Base-by-base conservation (phyloP, 1,140 invertebrate genomes). In the Plodia interpunctella region DNA sequence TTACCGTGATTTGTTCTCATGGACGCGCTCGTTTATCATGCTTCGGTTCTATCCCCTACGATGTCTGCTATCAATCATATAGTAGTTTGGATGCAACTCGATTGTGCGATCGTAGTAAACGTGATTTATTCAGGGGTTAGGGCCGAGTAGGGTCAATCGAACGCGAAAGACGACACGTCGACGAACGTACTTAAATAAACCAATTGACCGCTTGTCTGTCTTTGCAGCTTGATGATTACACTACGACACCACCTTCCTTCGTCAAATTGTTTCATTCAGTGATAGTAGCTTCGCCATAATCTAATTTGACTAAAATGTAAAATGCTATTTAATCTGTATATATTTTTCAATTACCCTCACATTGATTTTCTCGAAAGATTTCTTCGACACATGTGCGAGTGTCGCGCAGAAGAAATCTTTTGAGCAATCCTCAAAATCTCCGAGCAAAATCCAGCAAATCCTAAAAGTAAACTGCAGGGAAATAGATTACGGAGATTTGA, bases 151-250 rank as follows among this genome's bases (percentile, higher is more conserved):
- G 57, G 66, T 65, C 66, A 68, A 72, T 66, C 32, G 50, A 71
- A 17, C 58, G 64, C 60, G 52, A 19, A 49, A 49, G 28, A 50
- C 68, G 64, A 52, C n/a, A n/a, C n/a, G n/a, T n/a, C n/a, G n/a
- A n/a, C n/a, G n/a, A n/a, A n/a, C n/a, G n/a, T 53, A 57, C 56
- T 15, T 44, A 70, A 68, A 65, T 49, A 50, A 62, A 59, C 50
- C 70, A 70, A 73, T 70, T 68, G 65, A 38, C 51, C 35, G 63
- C 62, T 51, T 55, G 57, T 61, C 57, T 52, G 38, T 15, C 13
- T 44, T n/a, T 17, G 15, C n/a, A 11, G 32, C 32, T 35, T 13
- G 32, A 25, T 25, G 21, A 25, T 3, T 25, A 25, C 21, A 25
- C 2, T 25, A 3, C 21, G 21, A 25, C 6, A 3, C 2, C 21